These are phyloP conservation scores for Chaetogeoica ovagalla DNA, from an alignment of 2,888 invertebrate species.

Conservation along the genomic window DNA sequence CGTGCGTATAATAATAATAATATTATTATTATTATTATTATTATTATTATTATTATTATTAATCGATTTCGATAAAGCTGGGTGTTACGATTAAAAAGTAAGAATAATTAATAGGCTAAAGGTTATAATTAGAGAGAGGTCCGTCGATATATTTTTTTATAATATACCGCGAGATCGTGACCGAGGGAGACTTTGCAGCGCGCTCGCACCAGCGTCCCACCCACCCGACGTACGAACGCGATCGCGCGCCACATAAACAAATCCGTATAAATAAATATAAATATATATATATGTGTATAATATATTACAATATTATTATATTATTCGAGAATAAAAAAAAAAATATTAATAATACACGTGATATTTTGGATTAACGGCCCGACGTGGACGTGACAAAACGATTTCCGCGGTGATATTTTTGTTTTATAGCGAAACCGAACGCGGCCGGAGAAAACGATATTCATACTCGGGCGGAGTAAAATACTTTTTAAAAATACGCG, in stretches of 20 bases:
- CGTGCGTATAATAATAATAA: too few relatives aligned
- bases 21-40: too few relatives aligned
- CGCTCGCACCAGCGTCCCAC: slow-evolving; percentile 27
- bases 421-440: too few relatives aligned
- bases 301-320: neutral
- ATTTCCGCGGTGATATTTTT: too few relatives aligned
- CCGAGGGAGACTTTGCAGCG: slow-evolving; percentile 43
- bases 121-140: slow-evolving; percentile 50
- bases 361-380: neutral
- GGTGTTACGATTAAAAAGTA: slow-evolving; percentile 52
- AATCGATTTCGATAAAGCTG: slow-evolving; percentile 52
- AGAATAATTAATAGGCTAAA: slow-evolving; percentile 53
- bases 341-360: slow-evolving; percentile 6
- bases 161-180: slow-evolving; percentile 52
- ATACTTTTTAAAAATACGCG: too few relatives aligned
- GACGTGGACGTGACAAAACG: too few relatives aligned
- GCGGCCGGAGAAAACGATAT: too few relatives aligned
- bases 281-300: too few relatives aligned
- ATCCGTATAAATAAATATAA: neutral
- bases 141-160: neutral
- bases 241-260: neutral
- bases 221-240: slow-evolving; percentile 1
- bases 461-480: too few relatives aligned
- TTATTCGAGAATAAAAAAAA: slow-evolving; percentile 31
- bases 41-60: slow-evolving; percentile 46